Evolutionary conservation across 2,888 invertebrate genomes (phyloP), one percentile per base, ranked within the genome.

Genomic region (Synanthedon andrenaeformis): DNA sequence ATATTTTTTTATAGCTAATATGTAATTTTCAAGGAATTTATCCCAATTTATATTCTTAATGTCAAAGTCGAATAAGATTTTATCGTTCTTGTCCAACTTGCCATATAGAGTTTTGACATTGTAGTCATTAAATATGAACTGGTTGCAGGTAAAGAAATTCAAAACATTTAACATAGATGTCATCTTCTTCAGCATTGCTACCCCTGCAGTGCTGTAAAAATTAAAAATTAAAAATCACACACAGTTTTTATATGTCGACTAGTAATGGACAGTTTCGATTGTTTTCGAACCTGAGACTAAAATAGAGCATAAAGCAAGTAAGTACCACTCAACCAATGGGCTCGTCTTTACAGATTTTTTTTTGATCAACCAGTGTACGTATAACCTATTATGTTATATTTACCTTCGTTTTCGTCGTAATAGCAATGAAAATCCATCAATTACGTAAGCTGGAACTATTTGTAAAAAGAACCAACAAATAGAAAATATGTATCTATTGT

Each of bases 31-130:
- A 28, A 59, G 10, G 49, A 54, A 57, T n/a, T 19, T 23, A 35
- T 59, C 49, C 59, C 59, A 59, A 14, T 59, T 19, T 3, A 58
- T 42, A 11, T 41, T 41, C 12, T 53, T 52, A 2, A 58, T 49
- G 28, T 57, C 51, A 42, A 59, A 57, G 51, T 58, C 49, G 50
- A 59, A 59, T 3, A 56, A 19, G 4, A 28, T n/a, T 45, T 52
- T 41, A 45, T 59, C 59, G n/a, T 17, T 13, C 13, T 28, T 45
- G 8, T 53, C 14, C 53, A 59, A 50, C 11, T 52, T 35, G 4
- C 28, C 13, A 11, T 54, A 45, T 10, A 59, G 49, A 3, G 45
- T 14, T 8, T 41, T 49, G 8, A 56, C 57, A 42, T 59, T 59
- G 51, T 52, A 14, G 45, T 58, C 59, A 8, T 53, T 45, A 35